Evolutionary conservation across 2,888 invertebrate species (phyloP), one percentile per base, ranked within the genome.

Genomic region (Psylliodes chrysocephalus): DNA sequence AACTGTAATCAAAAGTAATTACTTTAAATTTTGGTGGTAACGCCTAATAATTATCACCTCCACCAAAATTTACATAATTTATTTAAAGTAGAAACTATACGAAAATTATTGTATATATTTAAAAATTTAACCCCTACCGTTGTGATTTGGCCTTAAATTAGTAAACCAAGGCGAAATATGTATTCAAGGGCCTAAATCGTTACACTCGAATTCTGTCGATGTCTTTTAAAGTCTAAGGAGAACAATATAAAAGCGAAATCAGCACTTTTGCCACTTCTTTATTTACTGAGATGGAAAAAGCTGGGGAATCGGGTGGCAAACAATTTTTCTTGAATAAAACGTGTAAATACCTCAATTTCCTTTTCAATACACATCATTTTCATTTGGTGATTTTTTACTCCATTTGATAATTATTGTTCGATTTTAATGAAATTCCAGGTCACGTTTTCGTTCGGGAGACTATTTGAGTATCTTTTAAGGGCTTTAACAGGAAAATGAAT

Each of bases 241-340:
- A 70, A 76, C 75, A 78, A 78, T 76, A 76, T 76, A 77, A 75
- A 63, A 64, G 78, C 78, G 54, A 68, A 70, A 65, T 76, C 75
- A 72, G 75, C 78, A 69, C 59, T 72, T 72, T 72, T 68, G 54
- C 54, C 71, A 65, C 73, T 75, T 67, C 70, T 72, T 69, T 70
- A 71, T 72, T 63, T 72, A 73, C 63, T 72, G 73, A 63, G 64
- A 68, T 65, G 73, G 73, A 72, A 76, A 77, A 72, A 69, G n/a
- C 17, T 28, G 38, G 33, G 44, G 51, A 60, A 49, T 60, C 52
- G 46, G 33, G 22, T 35, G 53, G 53, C 60, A 60, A 35, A 60
- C 40, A 60, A 15, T 44, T 60, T 46, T 35, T 38, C 15, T 44
- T 53, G 46, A 54, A 60, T 60, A 54, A 44, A 46, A 46, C 33